Evolutionary conservation across 2,113 vertebrate genomes (phyloP).

Genomic region (Dipodomys spectabilis): DNA sequence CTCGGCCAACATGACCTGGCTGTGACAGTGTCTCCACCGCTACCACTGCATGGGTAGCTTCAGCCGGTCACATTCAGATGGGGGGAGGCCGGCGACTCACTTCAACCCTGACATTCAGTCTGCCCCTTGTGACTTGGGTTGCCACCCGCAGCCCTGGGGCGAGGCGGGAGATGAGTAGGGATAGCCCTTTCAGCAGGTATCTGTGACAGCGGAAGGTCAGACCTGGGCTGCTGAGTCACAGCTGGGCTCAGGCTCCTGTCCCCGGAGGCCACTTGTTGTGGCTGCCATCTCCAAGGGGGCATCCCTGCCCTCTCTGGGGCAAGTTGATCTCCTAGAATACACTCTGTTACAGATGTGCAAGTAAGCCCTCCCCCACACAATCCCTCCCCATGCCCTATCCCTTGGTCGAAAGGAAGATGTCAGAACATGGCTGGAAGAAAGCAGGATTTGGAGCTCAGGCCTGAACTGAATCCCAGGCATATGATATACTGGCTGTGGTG

Average conservation of each 20-base stretch:
- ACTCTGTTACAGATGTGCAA: background rate
- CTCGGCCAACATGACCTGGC: conserved; percentile 71
- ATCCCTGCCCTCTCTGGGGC: background rate
- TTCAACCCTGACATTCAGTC: conserved; percentile 88
- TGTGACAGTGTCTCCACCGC: conserved; percentile 61
- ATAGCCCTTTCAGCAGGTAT: conserved; percentile 72
- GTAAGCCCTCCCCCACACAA: background rate
- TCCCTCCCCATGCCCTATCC: background rate
- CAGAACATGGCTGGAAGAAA: background rate
- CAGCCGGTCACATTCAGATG: conserved; percentile 57
- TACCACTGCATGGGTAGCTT: conserved; percentile 68
- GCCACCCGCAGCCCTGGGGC: conserved; percentile 40
- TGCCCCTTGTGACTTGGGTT: conserved; percentile 81
- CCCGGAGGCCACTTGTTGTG: background rate
- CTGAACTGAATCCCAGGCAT: background rate
- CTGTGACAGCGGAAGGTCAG: conserved; percentile 60
- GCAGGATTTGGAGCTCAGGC: background rate
- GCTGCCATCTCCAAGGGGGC: background rate
- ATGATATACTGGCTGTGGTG: background rate
- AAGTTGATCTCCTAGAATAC: background rate
- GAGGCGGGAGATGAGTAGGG: conserved; percentile 75
- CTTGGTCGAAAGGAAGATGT: background rate
- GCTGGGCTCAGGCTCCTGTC: background rate
- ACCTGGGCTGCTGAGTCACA: conserved; percentile 67
- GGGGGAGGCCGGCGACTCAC: conserved; percentile 78